Evolutionary conservation across 2,797 vertebrate species (phyloP).

Genomic region (Corythornis leucogaster): DNA sequence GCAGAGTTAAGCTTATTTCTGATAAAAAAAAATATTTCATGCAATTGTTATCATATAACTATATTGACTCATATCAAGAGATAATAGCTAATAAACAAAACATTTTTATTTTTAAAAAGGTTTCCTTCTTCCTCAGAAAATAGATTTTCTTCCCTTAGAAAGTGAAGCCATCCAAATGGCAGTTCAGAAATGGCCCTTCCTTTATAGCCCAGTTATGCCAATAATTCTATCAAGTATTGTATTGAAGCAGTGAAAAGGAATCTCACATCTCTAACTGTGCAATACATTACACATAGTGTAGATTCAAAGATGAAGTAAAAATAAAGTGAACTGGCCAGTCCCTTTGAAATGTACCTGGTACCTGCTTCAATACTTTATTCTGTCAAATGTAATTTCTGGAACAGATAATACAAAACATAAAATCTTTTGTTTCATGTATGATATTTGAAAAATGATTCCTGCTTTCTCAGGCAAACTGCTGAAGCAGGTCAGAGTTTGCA

Average conservation of each 20-base stretch:
- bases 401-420: background rate
- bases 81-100: background rate
- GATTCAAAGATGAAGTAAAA: background rate
- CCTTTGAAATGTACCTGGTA: background rate
- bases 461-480: slow-evolving; percentile 30
- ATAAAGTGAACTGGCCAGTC: background rate
- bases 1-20: background rate
- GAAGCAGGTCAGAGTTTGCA: slow-evolving; percentile 43
- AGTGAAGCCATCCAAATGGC: background rate
- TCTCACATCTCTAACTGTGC: background rate
- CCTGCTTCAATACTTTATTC: background rate
- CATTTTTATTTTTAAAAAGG: background rate
- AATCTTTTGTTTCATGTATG: background rate
- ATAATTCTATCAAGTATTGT: background rate
- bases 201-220: background rate
- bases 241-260: background rate
- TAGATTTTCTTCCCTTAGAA: background rate
- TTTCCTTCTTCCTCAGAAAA: background rate
- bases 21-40: background rate
- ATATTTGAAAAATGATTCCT: background rate
- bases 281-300: background rate
- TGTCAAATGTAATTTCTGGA: slow-evolving; percentile 1
- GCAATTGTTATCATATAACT: background rate
- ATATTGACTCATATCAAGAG: background rate
- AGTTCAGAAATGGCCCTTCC: background rate